Base-by-base conservation (phyloP, 2,888 invertebrate genomes). In the Catocala nupta region DNA sequence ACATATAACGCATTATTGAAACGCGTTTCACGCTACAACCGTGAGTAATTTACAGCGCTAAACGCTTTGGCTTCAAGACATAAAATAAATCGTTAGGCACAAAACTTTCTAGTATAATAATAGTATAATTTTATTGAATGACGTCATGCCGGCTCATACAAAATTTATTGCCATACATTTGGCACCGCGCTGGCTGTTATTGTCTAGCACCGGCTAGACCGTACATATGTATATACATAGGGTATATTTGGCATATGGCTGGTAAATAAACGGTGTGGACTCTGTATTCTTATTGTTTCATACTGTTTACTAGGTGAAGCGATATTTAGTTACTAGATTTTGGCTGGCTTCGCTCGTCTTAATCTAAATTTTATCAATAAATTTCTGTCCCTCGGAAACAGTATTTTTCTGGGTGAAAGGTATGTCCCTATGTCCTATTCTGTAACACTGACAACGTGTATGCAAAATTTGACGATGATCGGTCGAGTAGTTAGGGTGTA, bases 101-200 rank as follows among this genome's bases (percentile, higher is more conserved):
- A 48, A 50, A 60, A 53, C 39, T 49, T 60, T 60, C 59, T 52
- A 25, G 16, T 44, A 48, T 25, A 43, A 13, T 54, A 33, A 57
- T 49, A 48, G 25, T 11, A 54, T 70, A 52, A 76, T 67, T 59
- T 64, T 58, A 54, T 49, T 4, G 39, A 25, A 57, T 61, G 65
- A 68, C 65, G 58, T 69, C 54, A 58, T 53, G 61, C 55, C 59
- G 11, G 45, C 49, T 69, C 61, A 50, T 59, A 63, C 10, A 52
- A 62, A 69, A 74, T 71, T 65, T 71, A 74, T 74, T 49, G 51
- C 50, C 50, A 34, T 60, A 71, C 13, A 67, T 75, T 75, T 75
- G 75, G 75, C 75, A 65, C 51, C 44, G 43, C 33, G 39, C 52
- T 12, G 42, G 52, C 66, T 55, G 54, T 53, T 68, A 62, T 74